phyloP scores from a whole-genome alignment of 1,140 invertebrate species.

The Drosophila cardini region DNA sequence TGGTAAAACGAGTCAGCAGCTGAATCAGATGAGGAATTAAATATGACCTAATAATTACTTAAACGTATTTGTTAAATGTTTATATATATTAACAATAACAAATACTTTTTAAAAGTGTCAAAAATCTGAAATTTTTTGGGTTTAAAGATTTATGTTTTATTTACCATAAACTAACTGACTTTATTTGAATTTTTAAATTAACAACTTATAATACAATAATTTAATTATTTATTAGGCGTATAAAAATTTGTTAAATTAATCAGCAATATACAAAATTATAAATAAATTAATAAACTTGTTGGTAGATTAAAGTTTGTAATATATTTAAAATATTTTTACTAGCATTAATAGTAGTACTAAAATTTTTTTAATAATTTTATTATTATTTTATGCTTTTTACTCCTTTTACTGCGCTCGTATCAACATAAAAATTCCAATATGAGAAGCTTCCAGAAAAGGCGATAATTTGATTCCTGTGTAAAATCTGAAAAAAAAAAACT shows the following conservation, averaged over 20 bases:
- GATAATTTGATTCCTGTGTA: background rate
- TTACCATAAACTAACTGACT: no score
- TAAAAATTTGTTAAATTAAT: no score
- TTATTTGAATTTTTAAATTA: no score
- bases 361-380: background rate
- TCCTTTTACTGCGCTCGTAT: background rate
- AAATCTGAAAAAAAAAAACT: background rate
- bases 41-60: background rate
- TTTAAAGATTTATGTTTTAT: no score
- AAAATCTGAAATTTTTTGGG: no score
- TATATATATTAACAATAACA: no score
- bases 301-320: no score
- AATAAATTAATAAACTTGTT: no score
- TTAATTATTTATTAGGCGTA: background rate
- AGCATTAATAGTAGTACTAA: no score
- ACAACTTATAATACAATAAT: background rate
- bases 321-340: no score
- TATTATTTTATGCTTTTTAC: no score
- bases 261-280: background rate
- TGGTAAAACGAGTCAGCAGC: conserved; percentile 4
- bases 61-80: background rate
- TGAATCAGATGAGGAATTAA: background rate
- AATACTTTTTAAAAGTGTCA: no score
- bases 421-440: background rate
- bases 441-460: background rate